Percentiles rank a stretch among this genome's conserved stretches.
Evolutionary conservation across 2,113 vertebrate genomes (phyloP).

Genomic region (Podocnemis expansa): DNA sequence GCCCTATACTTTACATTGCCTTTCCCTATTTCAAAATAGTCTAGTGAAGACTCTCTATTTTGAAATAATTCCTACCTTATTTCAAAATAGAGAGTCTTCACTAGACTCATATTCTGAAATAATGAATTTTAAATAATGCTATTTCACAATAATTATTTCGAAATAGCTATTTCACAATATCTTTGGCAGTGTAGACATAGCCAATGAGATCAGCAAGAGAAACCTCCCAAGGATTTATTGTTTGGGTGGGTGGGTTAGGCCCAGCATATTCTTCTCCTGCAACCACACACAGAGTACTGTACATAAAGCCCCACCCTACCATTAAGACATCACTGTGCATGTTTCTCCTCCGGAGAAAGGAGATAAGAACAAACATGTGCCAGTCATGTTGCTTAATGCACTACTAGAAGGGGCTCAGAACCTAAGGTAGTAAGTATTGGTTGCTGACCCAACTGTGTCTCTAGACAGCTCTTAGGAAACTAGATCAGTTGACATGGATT

Average conservation of each 20-base stretch:
- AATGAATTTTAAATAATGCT: too few relatives aligned
- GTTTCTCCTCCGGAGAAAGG: not conserved
- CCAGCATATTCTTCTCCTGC: not conserved
- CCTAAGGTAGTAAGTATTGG: not conserved
- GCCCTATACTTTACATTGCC: too few relatives aligned
- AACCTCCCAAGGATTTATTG: not conserved
- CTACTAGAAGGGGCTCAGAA: not conserved
- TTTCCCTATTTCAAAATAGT: too few relatives aligned
- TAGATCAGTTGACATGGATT: not conserved
- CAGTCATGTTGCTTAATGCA: not conserved
- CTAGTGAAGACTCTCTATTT: too few relatives aligned
- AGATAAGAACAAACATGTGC: not conserved
- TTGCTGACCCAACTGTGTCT: conserved; percentile 28
- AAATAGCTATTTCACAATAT: too few relatives aligned
- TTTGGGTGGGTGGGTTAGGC: not conserved
- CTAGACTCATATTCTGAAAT: too few relatives aligned
- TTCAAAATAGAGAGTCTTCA: too few relatives aligned
- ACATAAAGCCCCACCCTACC: not conserved
- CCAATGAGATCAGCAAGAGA: not conserved
- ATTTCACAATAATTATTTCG: too few relatives aligned
- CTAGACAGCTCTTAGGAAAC: conserved; percentile 27
- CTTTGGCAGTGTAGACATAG: too few relatives aligned
- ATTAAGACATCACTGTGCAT: not conserved
- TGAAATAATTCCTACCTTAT: too few relatives aligned
- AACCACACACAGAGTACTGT: too few relatives aligned